A percentile compares a stretch with the other conserved stretches of the same genome.
Evolutionary conservation across 2,888 invertebrate species (phyloP).

Genomic region (Ichneumoninae sp.): DNA sequence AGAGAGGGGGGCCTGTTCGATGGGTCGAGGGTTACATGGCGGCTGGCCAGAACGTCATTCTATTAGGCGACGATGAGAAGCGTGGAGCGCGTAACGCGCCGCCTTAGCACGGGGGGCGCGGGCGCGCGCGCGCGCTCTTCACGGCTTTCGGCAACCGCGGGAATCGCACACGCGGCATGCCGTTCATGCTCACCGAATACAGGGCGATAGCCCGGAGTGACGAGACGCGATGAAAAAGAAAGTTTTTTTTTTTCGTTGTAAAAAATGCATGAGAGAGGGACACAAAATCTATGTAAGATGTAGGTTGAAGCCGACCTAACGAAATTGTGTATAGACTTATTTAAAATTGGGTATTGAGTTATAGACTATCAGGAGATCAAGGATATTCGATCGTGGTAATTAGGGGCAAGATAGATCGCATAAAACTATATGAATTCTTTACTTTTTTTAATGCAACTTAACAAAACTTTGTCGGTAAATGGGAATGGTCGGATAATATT

Average conservation of each 20-base stretch:
- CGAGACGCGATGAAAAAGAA: not conserved
- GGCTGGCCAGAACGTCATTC: slow-evolving; percentile 77
- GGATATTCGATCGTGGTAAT: no score
- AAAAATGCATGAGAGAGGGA: not conserved
- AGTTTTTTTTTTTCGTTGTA: not conserved
- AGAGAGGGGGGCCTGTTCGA: slow-evolving; percentile 68
- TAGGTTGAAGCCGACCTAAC: no score
- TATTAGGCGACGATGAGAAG: slow-evolving; percentile 76
- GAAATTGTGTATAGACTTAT: no score
- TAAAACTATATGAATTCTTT: no score
- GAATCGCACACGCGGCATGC: slow-evolving; percentile 11
- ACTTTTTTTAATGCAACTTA: no score
- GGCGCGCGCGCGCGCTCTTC: not conserved
- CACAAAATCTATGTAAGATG: no score
- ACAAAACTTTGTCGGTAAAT: no score
- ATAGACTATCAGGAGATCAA: no score
- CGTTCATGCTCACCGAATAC: slow-evolving; percentile 33
- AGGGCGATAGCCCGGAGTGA: not conserved
- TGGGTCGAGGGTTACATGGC: slow-evolving; percentile 75
- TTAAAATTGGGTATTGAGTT: no score
- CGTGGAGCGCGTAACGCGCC: slow-evolving; percentile 47
- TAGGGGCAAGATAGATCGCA: no score
- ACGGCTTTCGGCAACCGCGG: not conserved
- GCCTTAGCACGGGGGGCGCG: not conserved
- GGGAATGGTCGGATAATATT: no score